Base-by-base conservation (phyloP, 2,113 vertebrate genomes). In the Oxyura jamaicensis region DNA sequence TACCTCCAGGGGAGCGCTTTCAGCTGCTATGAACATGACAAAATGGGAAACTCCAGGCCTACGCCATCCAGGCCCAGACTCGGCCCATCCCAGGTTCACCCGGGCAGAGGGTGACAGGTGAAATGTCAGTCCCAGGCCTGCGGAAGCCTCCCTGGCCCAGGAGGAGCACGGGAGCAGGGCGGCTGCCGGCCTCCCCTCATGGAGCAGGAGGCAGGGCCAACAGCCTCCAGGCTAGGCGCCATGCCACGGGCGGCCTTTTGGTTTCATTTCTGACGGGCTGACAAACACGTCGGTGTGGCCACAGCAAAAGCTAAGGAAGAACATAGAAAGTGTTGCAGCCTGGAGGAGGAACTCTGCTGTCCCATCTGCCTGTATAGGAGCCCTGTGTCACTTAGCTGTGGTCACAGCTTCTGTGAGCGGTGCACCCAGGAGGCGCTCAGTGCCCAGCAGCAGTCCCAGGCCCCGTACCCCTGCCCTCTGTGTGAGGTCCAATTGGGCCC, bases 341-440 rank as follows among this genome's bases (percentile, higher is more conserved):
- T 95, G 86, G 53, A 86, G 71, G 81, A 66, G 1, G 97, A 97
- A 35, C 95, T 98, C 33, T 91, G 82, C 63, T 98, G 98, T 44
- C 66, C 94, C 20, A 58, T 97, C 75, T 97, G 97, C 0, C 85
- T 97, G 72, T 97, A 87, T 71, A 33, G 0, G 16, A 48, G 95
- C 2, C 97, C 97, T 0, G 28, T 97, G 55, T 94, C 79, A 20
- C 92, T 98, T 89, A 86, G 23, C 91, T 98, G 98, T 2, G 88
- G 96, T 5, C 97, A 97, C 95, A 96, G 19, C 74, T 98, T 98
- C 95, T 98, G 97, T 87, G 91, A 76, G 63, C 9, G 7, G 21
- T 97, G 98, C 80, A 72, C 96, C 73, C 78, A 97, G 80, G 21
- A 77, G 28, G 58, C 10, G 1, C 65, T 80, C 3, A 0, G 15